Conservation (phyloP, 2,797 vertebrate species). For the Pogoniulus pusillus region DNA sequence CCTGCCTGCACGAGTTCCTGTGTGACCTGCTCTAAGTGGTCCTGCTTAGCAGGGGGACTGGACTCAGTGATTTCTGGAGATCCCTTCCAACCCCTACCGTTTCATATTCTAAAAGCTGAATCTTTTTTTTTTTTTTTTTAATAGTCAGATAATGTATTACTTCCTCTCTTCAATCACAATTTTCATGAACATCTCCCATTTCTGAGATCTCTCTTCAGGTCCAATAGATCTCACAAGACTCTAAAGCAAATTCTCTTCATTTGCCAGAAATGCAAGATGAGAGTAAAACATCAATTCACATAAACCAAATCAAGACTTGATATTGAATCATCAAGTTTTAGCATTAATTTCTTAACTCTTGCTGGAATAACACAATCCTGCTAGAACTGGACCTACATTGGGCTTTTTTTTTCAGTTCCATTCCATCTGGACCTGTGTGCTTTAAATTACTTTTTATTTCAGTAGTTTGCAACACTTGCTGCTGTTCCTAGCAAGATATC, state of each 20-base stretch:
- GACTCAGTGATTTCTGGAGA: no score
- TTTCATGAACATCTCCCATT: background rate
- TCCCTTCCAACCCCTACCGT: no score
- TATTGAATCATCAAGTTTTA: background rate
- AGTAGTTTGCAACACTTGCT: background rate
- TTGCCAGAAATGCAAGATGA: background rate
- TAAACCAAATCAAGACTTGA: background rate
- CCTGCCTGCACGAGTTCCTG: no score
- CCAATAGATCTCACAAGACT: background rate
- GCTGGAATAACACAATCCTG: background rate
- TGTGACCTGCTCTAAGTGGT: no score
- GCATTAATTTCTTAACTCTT: background rate
- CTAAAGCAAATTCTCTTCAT: background rate
- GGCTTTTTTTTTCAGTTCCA: background rate
- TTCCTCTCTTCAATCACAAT: background rate
- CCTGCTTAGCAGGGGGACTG: no score
- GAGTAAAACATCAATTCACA: background rate
- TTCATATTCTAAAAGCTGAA: background rate
- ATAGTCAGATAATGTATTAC: background rate
- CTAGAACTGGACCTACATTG: background rate
- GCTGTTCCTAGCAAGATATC: background rate
- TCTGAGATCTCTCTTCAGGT: background rate
- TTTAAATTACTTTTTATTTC: background rate
- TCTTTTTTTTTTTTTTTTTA: background rate
- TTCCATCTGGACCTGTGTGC: accelerated